Evolutionary conservation across 30 jellyfish, hydroid and myxozoan genomes (phyloP).

Genomic region (Clytia hemisphaerica): DNA sequence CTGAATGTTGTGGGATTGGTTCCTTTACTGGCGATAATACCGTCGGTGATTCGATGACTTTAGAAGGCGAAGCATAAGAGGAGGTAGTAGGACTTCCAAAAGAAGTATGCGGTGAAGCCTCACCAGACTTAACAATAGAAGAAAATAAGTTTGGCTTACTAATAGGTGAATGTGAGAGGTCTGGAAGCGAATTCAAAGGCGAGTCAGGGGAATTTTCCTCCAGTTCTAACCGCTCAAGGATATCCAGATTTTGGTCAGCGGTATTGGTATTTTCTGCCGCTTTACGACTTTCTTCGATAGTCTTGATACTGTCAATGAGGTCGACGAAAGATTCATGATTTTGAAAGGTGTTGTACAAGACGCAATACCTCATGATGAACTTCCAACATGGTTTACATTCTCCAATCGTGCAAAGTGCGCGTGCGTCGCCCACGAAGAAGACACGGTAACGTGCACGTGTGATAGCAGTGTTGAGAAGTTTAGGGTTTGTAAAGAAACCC

Average conservation of each 20-base stretch:
- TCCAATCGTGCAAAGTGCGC: constrained; percentile 55
- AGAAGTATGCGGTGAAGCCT: no score
- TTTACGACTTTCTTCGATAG: not conserved
- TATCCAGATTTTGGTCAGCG: not conserved
- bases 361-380: constrained; percentile 39
- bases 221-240: not conserved
- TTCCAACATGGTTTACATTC: constrained; percentile 67
- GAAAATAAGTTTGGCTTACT: no score
- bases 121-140: no score
- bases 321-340: constrained; percentile 24
- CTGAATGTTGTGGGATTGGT: no score
- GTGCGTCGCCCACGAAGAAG: constrained; percentile 48
- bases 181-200: not conserved
- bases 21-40: no score
- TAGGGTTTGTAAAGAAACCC: constrained; percentile 59
- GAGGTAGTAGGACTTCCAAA: no score
- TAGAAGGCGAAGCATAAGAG: no score
- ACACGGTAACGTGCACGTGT: constrained; percentile 61
- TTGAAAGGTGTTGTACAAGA: constrained; percentile 34
- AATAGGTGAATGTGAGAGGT: no score
- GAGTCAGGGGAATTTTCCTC: not conserved
- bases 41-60: no score
- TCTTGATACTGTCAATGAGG: constrained; percentile 12
- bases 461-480: constrained; percentile 62
- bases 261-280: not conserved